These are phyloP conservation scores for Lottia gigantea DNA, from an alignment of 2,888 invertebrate genomes.

Conservation along the genomic window DNA sequence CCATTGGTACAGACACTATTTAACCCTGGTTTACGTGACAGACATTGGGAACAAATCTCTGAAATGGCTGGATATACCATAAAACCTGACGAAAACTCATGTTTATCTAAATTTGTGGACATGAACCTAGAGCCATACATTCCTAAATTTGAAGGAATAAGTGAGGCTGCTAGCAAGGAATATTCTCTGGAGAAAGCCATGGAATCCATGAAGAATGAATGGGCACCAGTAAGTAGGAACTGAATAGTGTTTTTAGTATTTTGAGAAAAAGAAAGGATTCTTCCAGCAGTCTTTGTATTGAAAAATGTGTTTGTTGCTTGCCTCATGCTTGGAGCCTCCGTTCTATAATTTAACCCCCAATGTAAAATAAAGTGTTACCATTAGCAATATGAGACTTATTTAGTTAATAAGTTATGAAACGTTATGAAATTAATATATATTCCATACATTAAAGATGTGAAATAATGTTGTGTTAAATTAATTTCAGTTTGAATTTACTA, in stretches of 20 bases:
- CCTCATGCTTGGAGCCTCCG: too few species aligned
- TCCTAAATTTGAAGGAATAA: conserved; percentile 88
- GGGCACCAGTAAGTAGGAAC: conserved; percentile 73
- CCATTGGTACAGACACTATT: conserved; percentile 93
- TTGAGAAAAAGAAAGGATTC: too few species aligned
- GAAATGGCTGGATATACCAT: conserved; percentile 95
- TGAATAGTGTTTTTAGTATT: background rate
- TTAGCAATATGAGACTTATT: too few species aligned
- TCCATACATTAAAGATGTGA: too few species aligned
- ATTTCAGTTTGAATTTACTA: conserved; percentile 72
- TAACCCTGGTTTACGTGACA: conserved; percentile 83
- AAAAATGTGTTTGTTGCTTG: too few species aligned
- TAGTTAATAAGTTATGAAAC: too few species aligned
- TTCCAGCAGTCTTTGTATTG: too few species aligned
- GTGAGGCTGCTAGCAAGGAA: conserved; percentile 95
- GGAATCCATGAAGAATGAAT: conserved; percentile 89
- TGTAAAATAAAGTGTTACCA: too few species aligned
- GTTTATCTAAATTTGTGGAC: conserved; percentile 86
- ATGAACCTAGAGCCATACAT: conserved; percentile 88
- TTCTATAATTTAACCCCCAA: too few species aligned
- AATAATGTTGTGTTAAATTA: too few species aligned
- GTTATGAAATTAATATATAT: too few species aligned
- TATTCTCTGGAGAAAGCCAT: conserved; percentile 90
- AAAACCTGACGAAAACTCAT: conserved; percentile 81
- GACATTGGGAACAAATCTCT: conserved; percentile 93